Percentiles rank a stretch among this genome's conserved stretches.
Conservation (phyloP, 2,888 invertebrate species). For the Xiphydria camelus region DNA sequence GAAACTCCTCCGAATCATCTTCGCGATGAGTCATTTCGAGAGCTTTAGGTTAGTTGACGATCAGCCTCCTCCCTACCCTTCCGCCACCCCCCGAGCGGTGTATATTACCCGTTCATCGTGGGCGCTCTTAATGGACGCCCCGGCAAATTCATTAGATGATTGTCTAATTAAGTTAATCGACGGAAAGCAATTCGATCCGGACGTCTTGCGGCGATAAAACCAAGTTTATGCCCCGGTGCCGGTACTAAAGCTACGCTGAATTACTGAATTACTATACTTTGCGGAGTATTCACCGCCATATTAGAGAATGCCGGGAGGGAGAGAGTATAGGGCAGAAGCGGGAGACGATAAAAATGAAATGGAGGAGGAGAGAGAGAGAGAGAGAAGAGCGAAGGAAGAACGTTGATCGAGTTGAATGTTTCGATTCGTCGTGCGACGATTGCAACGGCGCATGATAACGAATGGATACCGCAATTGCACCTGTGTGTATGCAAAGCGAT, state of each 20-base stretch:
- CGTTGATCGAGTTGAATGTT: background rate
- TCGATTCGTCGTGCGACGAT: no score
- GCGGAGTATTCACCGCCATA: constrained; percentile 24
- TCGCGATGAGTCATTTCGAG: no score
- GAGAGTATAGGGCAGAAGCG: constrained; percentile 10
- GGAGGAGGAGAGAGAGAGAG: background rate
- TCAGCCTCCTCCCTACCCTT: no score
- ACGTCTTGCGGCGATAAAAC: constrained; percentile 38
- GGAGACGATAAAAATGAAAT: background rate
- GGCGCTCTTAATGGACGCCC: constrained; percentile 20
- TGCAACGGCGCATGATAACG: no score
- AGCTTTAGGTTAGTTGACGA: no score
- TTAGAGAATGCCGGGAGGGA: constrained; percentile 18
- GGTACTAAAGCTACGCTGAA: constrained; percentile 21
- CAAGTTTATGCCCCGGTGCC: constrained; percentile 29
- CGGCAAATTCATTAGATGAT: constrained; percentile 50
- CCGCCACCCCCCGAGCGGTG: no score
- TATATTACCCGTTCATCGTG: background rate
- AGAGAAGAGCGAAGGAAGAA: background rate
- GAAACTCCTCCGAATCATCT: no score
- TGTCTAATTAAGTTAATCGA: constrained; percentile 54
- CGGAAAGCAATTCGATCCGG: constrained; percentile 36
- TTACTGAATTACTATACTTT: constrained; percentile 34
- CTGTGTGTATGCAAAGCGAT: no score
- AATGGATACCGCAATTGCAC: no score